Evolutionary conservation across 1,140 invertebrate species (phyloP), one percentile per base, ranked within the genome.

Genomic region (Scaptodrosophila lebanonensis): DNA sequence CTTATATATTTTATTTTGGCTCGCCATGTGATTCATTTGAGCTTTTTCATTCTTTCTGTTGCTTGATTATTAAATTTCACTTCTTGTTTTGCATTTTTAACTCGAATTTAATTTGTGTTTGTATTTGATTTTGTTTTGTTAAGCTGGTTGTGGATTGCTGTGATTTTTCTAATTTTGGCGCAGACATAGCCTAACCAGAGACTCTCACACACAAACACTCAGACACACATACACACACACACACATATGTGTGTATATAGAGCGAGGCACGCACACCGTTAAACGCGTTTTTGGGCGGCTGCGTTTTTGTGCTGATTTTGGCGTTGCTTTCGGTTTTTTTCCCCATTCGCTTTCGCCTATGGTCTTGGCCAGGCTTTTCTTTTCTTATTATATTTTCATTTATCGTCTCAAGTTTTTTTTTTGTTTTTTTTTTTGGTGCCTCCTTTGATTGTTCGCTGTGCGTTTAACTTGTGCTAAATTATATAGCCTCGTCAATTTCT

Each of bases 381-480:
- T 32, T 52, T 59, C 25, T 36, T 35, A 22, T 59, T 44, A 36
- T 54, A 36, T 27, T 49, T 25, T 47, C 22, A 12, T 47, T 33
- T 30, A 16, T 30, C n/a, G n/a, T 6, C 32, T 7, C 43, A 3
- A 16, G 8, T 13, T 35, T 50, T 59, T 20, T 50, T 47, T 68
- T 51, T 40, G 17, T 4, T 61, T 32, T 51, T 43, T 49, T 59
- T 40, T 63, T 32, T 49, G 43, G 22, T 61, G 16, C 52, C 40
- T 44, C 12, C 15, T 43, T 56, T 68, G 25, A n/a, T 22, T 59
- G 57, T 51, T 32, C 50, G 39, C 40, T 57, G 57, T 72, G 57
- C 66, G 66, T 50, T 75, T 69, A 76, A 75, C 70, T 75, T 75
- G 60, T 75, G 71, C 71, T 75, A 75, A 75, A 75, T 75, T 75